Conservation (phyloP, 2,888 invertebrate species). For the Agrochola circellaris region DNA sequence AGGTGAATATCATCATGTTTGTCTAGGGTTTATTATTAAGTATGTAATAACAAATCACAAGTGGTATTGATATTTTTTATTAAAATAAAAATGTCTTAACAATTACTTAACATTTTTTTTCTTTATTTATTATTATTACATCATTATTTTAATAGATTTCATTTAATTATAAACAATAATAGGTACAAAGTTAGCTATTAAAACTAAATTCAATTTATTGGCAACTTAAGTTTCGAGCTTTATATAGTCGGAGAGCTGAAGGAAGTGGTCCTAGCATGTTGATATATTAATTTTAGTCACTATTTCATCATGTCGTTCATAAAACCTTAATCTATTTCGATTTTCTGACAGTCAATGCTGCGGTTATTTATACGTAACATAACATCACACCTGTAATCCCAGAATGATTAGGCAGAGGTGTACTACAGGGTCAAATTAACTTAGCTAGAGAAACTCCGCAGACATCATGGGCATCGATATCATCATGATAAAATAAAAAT, state of each 20-base stretch:
- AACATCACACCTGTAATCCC: no score
- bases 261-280: background rate
- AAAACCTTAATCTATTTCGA: background rate
- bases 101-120: constrained; percentile 25
- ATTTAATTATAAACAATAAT: background rate
- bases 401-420: no score
- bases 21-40: no score
- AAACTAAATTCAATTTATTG: constrained; percentile 8
- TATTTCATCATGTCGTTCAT: background rate
- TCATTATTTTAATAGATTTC: background rate
- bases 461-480: no score
- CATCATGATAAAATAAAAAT: no score
- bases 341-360: no score
- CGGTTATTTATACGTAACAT: no score
- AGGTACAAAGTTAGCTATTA: background rate
- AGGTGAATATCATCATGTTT: no score
- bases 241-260: background rate
- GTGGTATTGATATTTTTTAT: constrained; percentile 43
- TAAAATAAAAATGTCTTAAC: constrained; percentile 46
- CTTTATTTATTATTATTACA: background rate
- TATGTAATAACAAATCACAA: background rate
- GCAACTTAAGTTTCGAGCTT: constrained; percentile 2
- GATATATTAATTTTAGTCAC: background rate
- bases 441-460: no score
- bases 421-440: no score